phyloP scores from a whole-genome alignment of 2,113 vertebrate species.

The Crypturellus undulatus region DNA sequence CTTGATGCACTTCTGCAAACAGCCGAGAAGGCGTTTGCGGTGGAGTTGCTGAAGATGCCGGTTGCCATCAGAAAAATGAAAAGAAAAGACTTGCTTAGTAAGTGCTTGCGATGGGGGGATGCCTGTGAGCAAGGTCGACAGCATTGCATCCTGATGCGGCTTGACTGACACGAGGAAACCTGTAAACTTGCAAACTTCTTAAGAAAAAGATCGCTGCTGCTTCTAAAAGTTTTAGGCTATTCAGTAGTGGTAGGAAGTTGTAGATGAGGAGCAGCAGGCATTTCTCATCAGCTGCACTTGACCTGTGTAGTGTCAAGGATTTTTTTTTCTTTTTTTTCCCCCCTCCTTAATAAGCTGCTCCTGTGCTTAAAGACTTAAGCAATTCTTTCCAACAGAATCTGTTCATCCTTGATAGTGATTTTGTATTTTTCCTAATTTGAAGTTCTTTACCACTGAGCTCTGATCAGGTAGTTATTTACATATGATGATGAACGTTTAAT shows the following conservation, averaged over 20 bases:
- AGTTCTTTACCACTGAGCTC: not conserved
- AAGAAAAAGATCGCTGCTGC: not conserved
- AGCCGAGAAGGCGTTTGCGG: constrained; percentile 39
- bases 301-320: not conserved
- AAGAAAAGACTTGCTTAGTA: constrained; percentile 57
- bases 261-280: not conserved
- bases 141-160: rapidly evolving
- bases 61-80: constrained; percentile 61
- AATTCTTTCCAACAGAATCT: not conserved
- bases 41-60: constrained; percentile 67
- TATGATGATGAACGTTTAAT: not conserved
- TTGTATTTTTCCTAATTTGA: not conserved
- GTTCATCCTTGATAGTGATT: not conserved
- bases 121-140: rapidly evolving
- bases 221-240: not conserved
- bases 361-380: not conserved
- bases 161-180: not conserved
- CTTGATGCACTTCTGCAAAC: constrained; percentile 48
- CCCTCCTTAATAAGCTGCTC: not conserved
- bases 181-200: not conserved
- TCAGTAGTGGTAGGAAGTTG: not conserved
- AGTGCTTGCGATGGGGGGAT: not conserved
- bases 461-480: not conserved
- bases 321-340: not conserved
- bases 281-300: not conserved